These are phyloP conservation scores for Probaryconus sp. DNA, from an alignment of 1,140 invertebrate genomes.

Conservation along the genomic window DNA sequence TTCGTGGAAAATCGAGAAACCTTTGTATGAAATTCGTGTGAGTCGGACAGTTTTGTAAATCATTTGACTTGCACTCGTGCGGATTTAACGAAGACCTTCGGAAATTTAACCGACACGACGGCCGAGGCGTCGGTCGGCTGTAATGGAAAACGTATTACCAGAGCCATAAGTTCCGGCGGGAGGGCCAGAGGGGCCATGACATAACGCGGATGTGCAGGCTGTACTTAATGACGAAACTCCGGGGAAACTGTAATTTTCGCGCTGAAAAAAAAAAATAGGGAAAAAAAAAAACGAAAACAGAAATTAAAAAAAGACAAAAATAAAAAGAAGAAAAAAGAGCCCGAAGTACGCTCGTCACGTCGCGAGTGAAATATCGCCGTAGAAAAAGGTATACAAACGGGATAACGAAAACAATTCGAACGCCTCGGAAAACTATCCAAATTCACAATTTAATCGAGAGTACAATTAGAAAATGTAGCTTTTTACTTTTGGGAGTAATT, in stretches of 20 bases:
- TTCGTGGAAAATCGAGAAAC: no score
- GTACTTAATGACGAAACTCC: slow-evolving; percentile 77
- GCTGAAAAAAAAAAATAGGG: slow-evolving; percentile 57
- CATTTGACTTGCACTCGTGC: slow-evolving; percentile 13
- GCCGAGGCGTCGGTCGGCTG: slow-evolving; percentile 46
- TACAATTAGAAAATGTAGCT: no score
- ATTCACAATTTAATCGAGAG: neutral
- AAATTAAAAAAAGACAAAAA: slow-evolving; percentile 57
- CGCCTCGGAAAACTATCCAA: neutral
- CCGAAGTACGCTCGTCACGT: slow-evolving; percentile 59
- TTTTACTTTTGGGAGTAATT: no score
- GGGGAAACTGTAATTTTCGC: slow-evolving; percentile 75
- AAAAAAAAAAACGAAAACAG: slow-evolving; percentile 54
- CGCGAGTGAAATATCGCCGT: slow-evolving; percentile 56
- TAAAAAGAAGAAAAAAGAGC: slow-evolving; percentile 52
- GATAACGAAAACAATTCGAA: slow-evolving; percentile 41
- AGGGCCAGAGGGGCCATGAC: slow-evolving; percentile 60
- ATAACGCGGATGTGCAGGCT: slow-evolving; percentile 76
- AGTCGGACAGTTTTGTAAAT: slow-evolving; percentile 1
- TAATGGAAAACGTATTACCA: slow-evolving; percentile 75
- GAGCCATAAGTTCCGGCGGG: slow-evolving; percentile 69
- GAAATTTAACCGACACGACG: slow-evolving; percentile 49
- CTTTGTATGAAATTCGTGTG: neutral
- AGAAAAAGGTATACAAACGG: slow-evolving; percentile 54
- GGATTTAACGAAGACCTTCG: slow-evolving; percentile 33